These are phyloP conservation scores for Saturnia pavonia DNA, from an alignment of 2,888 invertebrate species.

Conservation along the genomic window DNA sequence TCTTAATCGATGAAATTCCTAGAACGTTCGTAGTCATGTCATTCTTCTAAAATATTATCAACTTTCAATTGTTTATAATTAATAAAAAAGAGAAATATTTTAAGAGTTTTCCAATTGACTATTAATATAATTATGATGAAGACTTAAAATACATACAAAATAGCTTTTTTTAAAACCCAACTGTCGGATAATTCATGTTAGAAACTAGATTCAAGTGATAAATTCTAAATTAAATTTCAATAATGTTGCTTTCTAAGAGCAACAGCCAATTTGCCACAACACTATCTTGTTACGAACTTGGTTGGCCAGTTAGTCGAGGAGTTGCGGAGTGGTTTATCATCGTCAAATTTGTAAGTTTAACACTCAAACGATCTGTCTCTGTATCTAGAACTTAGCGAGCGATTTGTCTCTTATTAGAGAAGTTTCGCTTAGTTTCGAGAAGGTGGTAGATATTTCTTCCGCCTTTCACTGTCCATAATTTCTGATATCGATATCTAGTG, in stretches of 20 bases:
- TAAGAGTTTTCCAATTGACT: too few relatives aligned
- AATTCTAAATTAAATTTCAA: too few relatives aligned
- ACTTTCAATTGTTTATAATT: too few relatives aligned
- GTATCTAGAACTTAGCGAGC: neutral
- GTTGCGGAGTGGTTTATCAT: conserved; percentile 1
- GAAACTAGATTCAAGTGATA: neutral
- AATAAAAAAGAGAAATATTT: too few relatives aligned
- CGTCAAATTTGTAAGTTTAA: neutral
- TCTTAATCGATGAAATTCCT: too few relatives aligned
- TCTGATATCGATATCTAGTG: neutral
- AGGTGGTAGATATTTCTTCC: neutral
- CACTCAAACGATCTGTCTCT: neutral
- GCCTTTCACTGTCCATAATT: neutral
- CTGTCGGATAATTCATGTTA: neutral
- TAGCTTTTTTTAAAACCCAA: too few relatives aligned
- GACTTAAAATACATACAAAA: too few relatives aligned
- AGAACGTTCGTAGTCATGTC: too few relatives aligned
- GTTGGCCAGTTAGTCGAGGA: neutral
- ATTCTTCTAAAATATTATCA: too few relatives aligned
- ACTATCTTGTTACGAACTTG: conserved; percentile 1
- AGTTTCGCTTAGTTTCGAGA: neutral
- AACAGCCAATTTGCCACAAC: neutral
- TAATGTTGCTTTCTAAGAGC: neutral
- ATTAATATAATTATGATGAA: too few relatives aligned
- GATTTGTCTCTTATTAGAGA: conserved; percentile 5